These are phyloP conservation scores for Noctua pronuba DNA, from an alignment of 2,888 invertebrate species.

Conservation along the genomic window DNA sequence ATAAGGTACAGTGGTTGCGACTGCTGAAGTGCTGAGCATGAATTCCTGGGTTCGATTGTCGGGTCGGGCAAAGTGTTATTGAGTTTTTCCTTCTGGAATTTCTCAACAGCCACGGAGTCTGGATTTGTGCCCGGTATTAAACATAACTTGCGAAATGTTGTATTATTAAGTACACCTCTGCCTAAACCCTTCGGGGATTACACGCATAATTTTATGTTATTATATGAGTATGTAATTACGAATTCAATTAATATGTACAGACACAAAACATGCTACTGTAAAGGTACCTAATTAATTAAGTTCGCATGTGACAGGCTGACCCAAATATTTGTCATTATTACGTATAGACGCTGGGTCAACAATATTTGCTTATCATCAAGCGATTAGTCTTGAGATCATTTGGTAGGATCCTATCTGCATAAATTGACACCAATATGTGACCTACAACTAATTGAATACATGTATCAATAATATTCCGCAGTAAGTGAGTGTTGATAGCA, in stretches of 20 bases:
- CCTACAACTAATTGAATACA: slow-evolving; percentile 59
- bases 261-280: slow-evolving; percentile 9
- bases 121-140: no score
- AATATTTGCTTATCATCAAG: slow-evolving; percentile 32
- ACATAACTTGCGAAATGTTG: no score
- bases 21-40: no score
- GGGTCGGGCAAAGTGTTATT: no score
- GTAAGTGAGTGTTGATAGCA: slow-evolving; percentile 32
- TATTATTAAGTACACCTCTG: no score
- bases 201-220: no score
- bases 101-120: no score
- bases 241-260: background rate
- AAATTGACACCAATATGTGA: slow-evolving; percentile 51
- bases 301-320: slow-evolving; percentile 7
- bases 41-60: no score
- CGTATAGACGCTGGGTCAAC: slow-evolving; percentile 5
- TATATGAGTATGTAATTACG: background rate
- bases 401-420: slow-evolving; percentile 19
- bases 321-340: slow-evolving; percentile 42
- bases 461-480: slow-evolving; percentile 29
- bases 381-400: slow-evolving; percentile 23
- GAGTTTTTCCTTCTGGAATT: no score
- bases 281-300: slow-evolving; percentile 20
- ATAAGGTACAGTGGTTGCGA: no score
- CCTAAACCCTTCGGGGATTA: no score